phyloP scores from a whole-genome alignment of 2,113 vertebrate species.

The Antechinus flavipes region DNA sequence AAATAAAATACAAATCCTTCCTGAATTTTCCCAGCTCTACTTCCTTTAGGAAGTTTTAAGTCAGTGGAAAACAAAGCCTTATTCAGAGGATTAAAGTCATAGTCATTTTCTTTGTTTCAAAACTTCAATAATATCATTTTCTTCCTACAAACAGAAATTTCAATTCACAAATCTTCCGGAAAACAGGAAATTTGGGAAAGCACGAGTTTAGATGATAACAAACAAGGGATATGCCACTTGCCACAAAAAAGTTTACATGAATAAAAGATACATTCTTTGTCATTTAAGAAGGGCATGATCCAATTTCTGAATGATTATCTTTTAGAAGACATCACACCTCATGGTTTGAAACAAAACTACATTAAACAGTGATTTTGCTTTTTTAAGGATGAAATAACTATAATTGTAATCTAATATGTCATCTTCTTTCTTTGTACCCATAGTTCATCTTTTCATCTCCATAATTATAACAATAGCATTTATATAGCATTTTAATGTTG shows the following conservation, averaged over 20 bases:
- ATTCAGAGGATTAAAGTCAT: conserved; percentile 89
- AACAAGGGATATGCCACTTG: conserved; percentile 81
- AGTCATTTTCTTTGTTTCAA: conserved; percentile 86
- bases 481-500: neutral
- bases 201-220: conserved; percentile 85
- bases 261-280: conserved; percentile 79
- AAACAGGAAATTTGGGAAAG: conserved; percentile 89
- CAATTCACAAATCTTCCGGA: conserved; percentile 85
- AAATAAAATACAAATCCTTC: conserved; percentile 86
- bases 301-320: conserved; percentile 74
- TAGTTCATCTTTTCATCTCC: neutral
- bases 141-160: conserved; percentile 87
- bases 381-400: neutral
- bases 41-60: conserved; percentile 92
- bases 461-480: neutral
- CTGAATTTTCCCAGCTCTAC: conserved; percentile 87
- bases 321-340: conserved; percentile 64
- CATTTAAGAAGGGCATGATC: conserved; percentile 73
- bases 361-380: neutral
- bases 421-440: neutral
- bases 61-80: conserved; percentile 93
- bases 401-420: neutral
- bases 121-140: conserved; percentile 84
- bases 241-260: conserved; percentile 74
- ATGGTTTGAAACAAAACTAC: conserved; percentile 47